A percentile compares a stretch with the other conserved stretches of the same genome.
phyloP scores from a whole-genome alignment of 1,140 invertebrate genomes.

The Drosophila sp. region DNA sequence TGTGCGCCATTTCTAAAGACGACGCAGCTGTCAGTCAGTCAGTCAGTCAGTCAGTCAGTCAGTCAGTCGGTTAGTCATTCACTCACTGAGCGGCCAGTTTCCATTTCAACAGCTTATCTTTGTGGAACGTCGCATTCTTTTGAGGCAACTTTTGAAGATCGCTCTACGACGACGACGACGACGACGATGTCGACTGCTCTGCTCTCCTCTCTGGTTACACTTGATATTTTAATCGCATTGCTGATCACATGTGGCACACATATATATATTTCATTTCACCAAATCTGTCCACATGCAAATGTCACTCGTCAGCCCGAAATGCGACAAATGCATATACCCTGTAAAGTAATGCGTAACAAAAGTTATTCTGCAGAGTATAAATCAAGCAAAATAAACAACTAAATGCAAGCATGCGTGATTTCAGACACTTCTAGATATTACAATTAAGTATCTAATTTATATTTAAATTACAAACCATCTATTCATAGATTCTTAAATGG shows the following conservation, averaged over 20 bases:
- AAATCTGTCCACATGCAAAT: conserved; percentile 47
- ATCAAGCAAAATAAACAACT: no score
- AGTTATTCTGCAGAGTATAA: neutral
- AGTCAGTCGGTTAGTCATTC: conserved; percentile 48
- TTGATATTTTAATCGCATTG: conserved; percentile 81
- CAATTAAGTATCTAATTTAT: neutral
- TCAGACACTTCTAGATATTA: neutral
- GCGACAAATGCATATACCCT: conserved; percentile 25
- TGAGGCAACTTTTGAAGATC: conserved; percentile 26
- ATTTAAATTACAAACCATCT: neutral
- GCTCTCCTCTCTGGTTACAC: conserved; percentile 41
- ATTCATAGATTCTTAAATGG: no score
- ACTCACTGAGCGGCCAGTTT: conserved; percentile 60
- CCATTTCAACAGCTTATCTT: conserved; percentile 73
- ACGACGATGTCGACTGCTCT: neutral
- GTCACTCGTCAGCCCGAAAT: conserved; percentile 21
- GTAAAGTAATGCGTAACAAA: neutral
- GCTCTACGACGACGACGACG: neutral
- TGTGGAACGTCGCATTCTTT: conserved; percentile 58
- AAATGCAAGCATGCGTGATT: neutral
- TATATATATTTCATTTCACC: conserved; percentile 46
- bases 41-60: conserved; percentile 24
- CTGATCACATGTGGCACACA: conserved; percentile 60
- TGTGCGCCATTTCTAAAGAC: conserved; percentile 78
- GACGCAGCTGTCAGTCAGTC: conserved; percentile 43